Base-by-base conservation (phyloP, 2,888 invertebrate genomes). In the Ophioninae sp. region DNA sequence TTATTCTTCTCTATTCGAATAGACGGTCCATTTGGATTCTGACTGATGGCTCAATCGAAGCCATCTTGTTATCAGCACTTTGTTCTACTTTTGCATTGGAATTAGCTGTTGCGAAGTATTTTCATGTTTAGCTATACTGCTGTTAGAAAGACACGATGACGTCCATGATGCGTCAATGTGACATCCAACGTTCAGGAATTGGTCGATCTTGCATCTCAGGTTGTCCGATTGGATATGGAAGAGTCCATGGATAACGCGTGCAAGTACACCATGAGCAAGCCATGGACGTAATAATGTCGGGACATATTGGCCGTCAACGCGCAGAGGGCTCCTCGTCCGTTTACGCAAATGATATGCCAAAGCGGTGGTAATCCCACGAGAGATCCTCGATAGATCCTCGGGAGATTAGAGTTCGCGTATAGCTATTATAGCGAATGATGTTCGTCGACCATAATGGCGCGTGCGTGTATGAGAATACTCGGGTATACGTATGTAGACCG, bases 301-400 rank as follows among this genome's bases (percentile, higher is more conserved):
- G 90, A 92, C 91, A 91, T 92, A 92, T 92, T 91, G 90, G 91
- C 91, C 91, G 92, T 92, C 92, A 92, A 91, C 92, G 89, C 89
- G 89, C 83, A 84, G 86, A 86, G 87, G 90, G 87, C 88, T 86
- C 89, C 90, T 92, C 92, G 90, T 92, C 91, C 91, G 89, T 92
- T 92, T 89, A 87, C 89, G 86, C 90, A 91, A 92, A 92, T 92
- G 89, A 92, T 92, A 92, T 92, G 92, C 91, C 92, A 92, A 91
- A 90, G 85, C 87, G 78, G 84, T 83, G 78, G 84, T 83, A 84
- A 85, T 87, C 86, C 81, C 81, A 72, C 10, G 83, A 80, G 79
- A 88, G 89, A 91, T 91, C 88, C 89, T 88, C 90, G 84, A 77
- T 73, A 88, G 90, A 91, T 90, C 88, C 90, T 88, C 90, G 79